Evolutionary conservation across 2,888 invertebrate species (phyloP).

Genomic region (Acanthosepion pharaonis): DNA sequence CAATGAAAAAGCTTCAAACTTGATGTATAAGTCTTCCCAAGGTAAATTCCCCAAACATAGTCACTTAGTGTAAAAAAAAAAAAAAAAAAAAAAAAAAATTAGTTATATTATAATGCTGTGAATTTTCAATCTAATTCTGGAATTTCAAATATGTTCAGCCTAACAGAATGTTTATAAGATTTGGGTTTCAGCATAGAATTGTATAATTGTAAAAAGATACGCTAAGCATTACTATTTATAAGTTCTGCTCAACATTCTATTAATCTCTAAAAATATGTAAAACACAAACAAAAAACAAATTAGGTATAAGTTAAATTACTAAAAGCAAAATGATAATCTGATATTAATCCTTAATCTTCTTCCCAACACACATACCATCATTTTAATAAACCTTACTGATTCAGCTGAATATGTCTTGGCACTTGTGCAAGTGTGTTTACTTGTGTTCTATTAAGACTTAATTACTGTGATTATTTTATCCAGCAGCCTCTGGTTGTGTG

Average conservation of each 20-base stretch:
- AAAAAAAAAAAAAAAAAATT: too few relatives aligned
- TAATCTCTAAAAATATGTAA: too few relatives aligned
- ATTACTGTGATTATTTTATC: neutral
- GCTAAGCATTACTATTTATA: too few relatives aligned
- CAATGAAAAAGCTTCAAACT: neutral
- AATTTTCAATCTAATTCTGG: too few relatives aligned
- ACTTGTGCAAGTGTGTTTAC: neutral
- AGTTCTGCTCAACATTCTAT: too few relatives aligned
- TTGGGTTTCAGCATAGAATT: too few relatives aligned
- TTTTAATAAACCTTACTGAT: neutral
- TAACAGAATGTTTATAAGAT: too few relatives aligned
- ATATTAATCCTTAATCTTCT: neutral
- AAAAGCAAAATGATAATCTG: neutral
- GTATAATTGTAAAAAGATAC: too few relatives aligned
- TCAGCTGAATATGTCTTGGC: neutral
- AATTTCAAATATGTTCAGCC: too few relatives aligned
- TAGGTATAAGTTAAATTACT: neutral
- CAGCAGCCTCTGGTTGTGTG: neutral
- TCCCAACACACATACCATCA: neutral
- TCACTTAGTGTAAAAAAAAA: too few relatives aligned
- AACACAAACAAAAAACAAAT: neutral
- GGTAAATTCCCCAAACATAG: too few relatives aligned
- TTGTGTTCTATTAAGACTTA: neutral
- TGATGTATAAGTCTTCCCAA: neutral
- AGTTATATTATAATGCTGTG: too few relatives aligned